Conservation (phyloP, 2,797 vertebrate species). For the Scolopax bukidnonensis region DNA sequence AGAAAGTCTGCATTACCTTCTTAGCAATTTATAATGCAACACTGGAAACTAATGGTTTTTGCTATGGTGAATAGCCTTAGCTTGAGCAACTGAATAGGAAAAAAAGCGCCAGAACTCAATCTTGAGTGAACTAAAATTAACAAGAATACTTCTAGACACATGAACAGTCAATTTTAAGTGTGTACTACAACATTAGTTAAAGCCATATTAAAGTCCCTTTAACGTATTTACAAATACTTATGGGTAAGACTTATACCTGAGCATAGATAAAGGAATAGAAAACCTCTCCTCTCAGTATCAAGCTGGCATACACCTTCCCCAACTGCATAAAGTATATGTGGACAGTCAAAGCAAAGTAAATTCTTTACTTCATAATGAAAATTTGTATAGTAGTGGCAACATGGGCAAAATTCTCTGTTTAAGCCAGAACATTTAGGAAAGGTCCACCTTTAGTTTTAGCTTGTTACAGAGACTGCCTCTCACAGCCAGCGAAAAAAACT, state of each 20-base stretch:
- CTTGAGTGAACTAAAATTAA: not conserved
- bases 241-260: not conserved
- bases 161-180: not conserved
- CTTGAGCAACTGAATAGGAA: not conserved
- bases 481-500: not conserved
- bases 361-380: not conserved
- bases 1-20: not conserved
- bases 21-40: not conserved
- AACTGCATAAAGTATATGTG: not conserved
- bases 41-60: conserved; percentile 13
- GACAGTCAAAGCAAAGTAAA: not conserved
- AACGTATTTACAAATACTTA: not conserved
- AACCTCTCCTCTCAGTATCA: not conserved
- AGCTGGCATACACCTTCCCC: not conserved
- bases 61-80: not conserved
- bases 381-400: not conserved
- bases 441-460: not conserved
- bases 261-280: not conserved
- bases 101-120: not conserved
- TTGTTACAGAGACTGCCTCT: not conserved
- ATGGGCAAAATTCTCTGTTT: not conserved
- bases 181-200: not conserved
- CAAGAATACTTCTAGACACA: not conserved
- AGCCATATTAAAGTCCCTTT: not conserved
- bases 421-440: not conserved